Evolutionary conservation across 2,888 invertebrate species (phyloP).

Genomic region (Acanthacorydalis orientalis): DNA sequence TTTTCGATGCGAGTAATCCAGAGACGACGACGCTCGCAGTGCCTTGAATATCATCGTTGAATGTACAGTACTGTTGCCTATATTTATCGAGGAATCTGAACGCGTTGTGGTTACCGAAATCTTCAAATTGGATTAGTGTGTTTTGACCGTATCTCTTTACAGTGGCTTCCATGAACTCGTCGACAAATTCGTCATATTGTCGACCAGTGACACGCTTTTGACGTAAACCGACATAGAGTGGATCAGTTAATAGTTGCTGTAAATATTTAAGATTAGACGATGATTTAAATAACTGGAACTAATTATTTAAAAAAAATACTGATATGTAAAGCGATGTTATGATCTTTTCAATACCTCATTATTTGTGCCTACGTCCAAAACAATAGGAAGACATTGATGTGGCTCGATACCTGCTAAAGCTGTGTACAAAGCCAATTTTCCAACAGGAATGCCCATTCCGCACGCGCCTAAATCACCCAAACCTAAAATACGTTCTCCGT

Average conservation of each 20-base stretch:
- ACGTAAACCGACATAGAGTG: conserved; percentile 82
- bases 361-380: conserved; percentile 89
- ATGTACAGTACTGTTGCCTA: conserved; percentile 82
- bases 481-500: conserved; percentile 93
- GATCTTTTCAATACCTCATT: conserved; percentile 43
- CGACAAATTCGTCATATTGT: conserved; percentile 83
- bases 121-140: conserved; percentile 67
- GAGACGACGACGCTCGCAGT: conserved; percentile 93
- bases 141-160: conserved; percentile 77
- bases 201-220: conserved; percentile 70
- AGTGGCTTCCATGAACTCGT: conserved; percentile 93
- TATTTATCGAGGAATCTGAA: conserved; percentile 86
- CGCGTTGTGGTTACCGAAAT: conserved; percentile 96
- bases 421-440: conserved; percentile 89
- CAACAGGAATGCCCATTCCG: conserved; percentile 98
- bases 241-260: conserved; percentile 74
- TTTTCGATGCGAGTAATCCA: conserved; percentile 66
- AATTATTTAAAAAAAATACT: not conserved
- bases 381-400: conserved; percentile 83
- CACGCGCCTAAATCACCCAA: conserved; percentile 92
- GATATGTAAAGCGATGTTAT: not conserved
- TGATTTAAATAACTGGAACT: not conserved
- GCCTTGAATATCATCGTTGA: conserved; percentile 98
- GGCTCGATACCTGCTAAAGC: conserved; percentile 95
- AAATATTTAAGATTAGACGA: not conserved